Evolutionary conservation across 2,888 invertebrate genomes (phyloP), one percentile per base, ranked within the genome.

Genomic region (Dynastes maya): DNA sequence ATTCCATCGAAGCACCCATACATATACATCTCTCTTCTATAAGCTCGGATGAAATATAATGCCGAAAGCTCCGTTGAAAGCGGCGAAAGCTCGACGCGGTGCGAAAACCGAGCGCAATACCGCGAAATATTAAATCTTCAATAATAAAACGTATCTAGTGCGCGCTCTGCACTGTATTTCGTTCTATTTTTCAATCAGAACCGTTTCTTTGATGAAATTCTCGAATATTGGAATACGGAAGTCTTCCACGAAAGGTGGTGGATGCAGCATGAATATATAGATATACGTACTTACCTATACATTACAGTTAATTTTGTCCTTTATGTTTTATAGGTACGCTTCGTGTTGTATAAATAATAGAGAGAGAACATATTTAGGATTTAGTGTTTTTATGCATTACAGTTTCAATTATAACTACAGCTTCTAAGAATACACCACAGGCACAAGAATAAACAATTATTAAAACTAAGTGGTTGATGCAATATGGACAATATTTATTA

Each of bases 61-160:
- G 22, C 22, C 22, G 55, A 58, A 58, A 58, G 55, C 55, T 58
- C 22, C 22, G 16, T 22, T 58, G 55, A 58, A 58, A 58, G 55
- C 55, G 16, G 22, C 22, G 16, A 8, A 22, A 58, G 22, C 22
- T 22, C 55, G 27, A 27, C 13, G 16, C 22, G 22, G 22, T 58
- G 22, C 55, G 16, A 58, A 58, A 58, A 22, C 55, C 22, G 22
- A 8, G 55, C 55, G 22, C 55, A 22, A 22, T 22, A 58, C 55
- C 22, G 55, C 55, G 55, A 58, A 58, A 58, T 58, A 58, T 58
- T 58, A 58, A 58, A 58, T 58, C 55, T 58, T 58, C 22, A 58
- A 58, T 58, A 58, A 58, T 58, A 58, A 22, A 58, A 58, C 55
- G 55, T 58, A 27, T 58, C 22, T 58, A 58, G 27, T 27, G n/a